Evolutionary conservation across 2,888 invertebrate species (phyloP), one percentile per base, ranked within the genome.

Genomic region (Aphelenchoides bicaudatus): DNA sequence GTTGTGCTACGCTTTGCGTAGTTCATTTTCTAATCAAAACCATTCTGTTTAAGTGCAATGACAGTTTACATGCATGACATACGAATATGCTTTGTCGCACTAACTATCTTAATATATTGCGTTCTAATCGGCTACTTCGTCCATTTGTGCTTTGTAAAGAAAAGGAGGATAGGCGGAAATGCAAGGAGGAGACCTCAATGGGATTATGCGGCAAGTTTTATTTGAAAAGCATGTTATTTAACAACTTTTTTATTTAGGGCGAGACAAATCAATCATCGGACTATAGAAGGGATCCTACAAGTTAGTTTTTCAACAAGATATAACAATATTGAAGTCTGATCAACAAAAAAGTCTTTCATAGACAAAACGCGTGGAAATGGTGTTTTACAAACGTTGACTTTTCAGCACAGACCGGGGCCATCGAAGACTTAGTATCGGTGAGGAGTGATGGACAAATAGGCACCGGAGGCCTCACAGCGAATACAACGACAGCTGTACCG

Each of bases 21-120:
- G n/a, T n/a, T n/a, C n/a, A n/a, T n/a, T n/a, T n/a, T n/a, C n/a
- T n/a, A n/a, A n/a, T n/a, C n/a, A n/a, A n/a, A n/a, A n/a, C n/a
- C n/a, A n/a, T n/a, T n/a, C n/a, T n/a, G n/a, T n/a, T n/a, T n/a
- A n/a, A n/a, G n/a, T 62, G 72, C 72, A 57, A 68, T 74, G 31
- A 68, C 73, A 8, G 56, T 62, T 25, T 72, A 72, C 46, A 60
- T 74, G 39, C 66, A 68, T 48, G 72, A 74, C 50, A 73, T 74
- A 62, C 59, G 74, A 27, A 60, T 74, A 30, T 74, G 74, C 56
- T 72, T 74, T 55, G 65, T 74, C 43, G 69, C 68, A 6, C 52
- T 74, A 29, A 74, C 74, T n/a, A 60, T 71, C 16, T 58, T 71
- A 51, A 66, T 71, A 46, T 74, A 74, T 65, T 50, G 71, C 37